A percentile compares a stretch with the other conserved stretches of the same genome.
Evolutionary conservation across 2,113 vertebrate genomes (phyloP).

Genomic region (Epinephelus fuscoguttatus): DNA sequence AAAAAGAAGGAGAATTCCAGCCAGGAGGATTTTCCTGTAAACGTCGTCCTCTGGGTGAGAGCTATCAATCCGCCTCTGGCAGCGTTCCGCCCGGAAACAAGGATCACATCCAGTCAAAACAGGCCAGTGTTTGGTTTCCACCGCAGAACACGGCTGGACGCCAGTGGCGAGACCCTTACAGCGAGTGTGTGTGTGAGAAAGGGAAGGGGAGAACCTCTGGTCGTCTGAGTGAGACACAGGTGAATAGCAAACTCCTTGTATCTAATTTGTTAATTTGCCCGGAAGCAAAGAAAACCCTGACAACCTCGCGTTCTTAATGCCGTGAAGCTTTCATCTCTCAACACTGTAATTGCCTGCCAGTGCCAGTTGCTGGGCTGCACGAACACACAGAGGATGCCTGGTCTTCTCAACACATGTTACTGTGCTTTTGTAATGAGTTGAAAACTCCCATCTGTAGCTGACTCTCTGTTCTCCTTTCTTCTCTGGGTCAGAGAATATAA

Average conservation of each 20-base stretch:
- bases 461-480: constrained; percentile 74
- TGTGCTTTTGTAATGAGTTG: constrained; percentile 79
- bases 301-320: constrained; percentile 46
- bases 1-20: constrained; percentile 71
- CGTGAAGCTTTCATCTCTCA: constrained; percentile 72
- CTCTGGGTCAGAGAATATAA: constrained; percentile 77
- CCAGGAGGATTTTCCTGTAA: constrained; percentile 78
- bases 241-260: constrained; percentile 65
- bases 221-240: constrained; percentile 61
- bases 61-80: constrained; percentile 80
- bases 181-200: constrained; percentile 40
- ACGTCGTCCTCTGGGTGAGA: constrained; percentile 74
- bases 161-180: constrained; percentile 70
- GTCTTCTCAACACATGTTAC: constrained; percentile 76
- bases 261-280: constrained; percentile 74
- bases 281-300: constrained; percentile 64
- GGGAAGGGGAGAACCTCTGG: constrained; percentile 49
- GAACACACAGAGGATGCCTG: constrained; percentile 58
- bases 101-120: constrained; percentile 83
- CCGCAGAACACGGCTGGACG: constrained; percentile 70
- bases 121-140: constrained; percentile 82
- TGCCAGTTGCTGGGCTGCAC: constrained; percentile 53
- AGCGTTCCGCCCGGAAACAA: constrained; percentile 76
- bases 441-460: constrained; percentile 79
- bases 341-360: constrained; percentile 54